Percentiles rank a stretch among this genome's conserved stretches.
These are phyloP conservation scores for Calypte anna DNA, from an alignment of 2,113 vertebrate species.

Conservation along the genomic window DNA sequence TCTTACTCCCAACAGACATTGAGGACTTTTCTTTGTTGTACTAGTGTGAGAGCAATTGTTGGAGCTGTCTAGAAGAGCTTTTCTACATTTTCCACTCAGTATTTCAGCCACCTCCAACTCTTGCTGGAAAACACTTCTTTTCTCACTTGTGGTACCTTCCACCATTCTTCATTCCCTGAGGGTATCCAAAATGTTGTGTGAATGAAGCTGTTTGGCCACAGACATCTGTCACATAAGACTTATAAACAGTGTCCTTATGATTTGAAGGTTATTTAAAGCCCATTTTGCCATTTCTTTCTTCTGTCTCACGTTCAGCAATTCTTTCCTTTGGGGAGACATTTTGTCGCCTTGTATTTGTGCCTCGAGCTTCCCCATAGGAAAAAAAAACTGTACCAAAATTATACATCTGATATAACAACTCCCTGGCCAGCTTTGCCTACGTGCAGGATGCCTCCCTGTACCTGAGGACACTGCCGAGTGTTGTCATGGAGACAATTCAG, in stretches of 20 bases:
- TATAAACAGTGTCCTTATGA: background rate
- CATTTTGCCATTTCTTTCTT: background rate
- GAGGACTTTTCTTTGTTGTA: background rate
- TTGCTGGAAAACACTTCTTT: background rate
- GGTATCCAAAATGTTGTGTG: background rate
- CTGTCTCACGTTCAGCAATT: background rate
- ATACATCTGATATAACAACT: accelerated
- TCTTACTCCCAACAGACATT: background rate
- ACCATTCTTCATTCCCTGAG: background rate
- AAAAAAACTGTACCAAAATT: background rate
- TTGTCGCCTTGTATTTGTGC: background rate
- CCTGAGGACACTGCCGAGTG: background rate
- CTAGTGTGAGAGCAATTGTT: background rate
- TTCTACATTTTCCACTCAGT: background rate
- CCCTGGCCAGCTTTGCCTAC: background rate
- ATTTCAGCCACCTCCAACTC: background rate
- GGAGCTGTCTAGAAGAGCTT: background rate
- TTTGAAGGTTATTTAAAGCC: background rate
- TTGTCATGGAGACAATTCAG: conserved; percentile 70
- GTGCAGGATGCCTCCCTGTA: background rate
- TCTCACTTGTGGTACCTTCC: background rate
- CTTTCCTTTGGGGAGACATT: background rate
- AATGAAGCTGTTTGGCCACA: background rate
- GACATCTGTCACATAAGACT: background rate
- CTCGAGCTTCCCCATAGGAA: background rate